phyloP scores from a whole-genome alignment of 2,888 invertebrate species.

The Colostygia pectinataria region DNA sequence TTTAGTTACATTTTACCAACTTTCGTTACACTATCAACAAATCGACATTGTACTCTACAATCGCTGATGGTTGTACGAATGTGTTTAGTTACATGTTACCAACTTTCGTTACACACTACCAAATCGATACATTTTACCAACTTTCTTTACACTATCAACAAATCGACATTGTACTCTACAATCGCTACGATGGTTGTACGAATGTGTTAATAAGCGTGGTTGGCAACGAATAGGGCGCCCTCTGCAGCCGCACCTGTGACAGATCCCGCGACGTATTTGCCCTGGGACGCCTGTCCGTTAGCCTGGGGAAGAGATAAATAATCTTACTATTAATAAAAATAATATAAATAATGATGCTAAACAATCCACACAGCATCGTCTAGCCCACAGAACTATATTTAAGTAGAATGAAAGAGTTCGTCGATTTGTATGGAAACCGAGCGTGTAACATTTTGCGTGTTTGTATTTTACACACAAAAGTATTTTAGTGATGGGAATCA shows the following conservation, averaged over 20 bases:
- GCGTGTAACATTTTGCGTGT: too few relatives aligned
- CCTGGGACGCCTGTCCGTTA: conserved; percentile 94
- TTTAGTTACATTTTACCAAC: conserved; percentile 6
- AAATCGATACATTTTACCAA: conserved; percentile 10
- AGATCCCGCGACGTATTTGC: conserved; percentile 95
- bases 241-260: conserved; percentile 93
- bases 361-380: too few relatives aligned
- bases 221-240: conserved; percentile 95
- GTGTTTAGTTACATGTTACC: conserved; percentile 60
- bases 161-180: conserved; percentile 17
- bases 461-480: too few relatives aligned
- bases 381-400: too few relatives aligned
- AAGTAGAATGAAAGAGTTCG: too few relatives aligned
- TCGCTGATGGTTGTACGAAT: conserved; percentile 19
- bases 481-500: too few relatives aligned
- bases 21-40: conserved; percentile 7
- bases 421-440: too few relatives aligned
- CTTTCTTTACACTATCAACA: conserved; percentile 4
- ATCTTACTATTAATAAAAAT: neutral
- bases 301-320: conserved; percentile 84
- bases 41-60: conserved; percentile 16
- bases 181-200: conserved; percentile 12
- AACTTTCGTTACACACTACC: neutral
- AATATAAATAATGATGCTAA: too few relatives aligned
- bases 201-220: conserved; percentile 94